Evolutionary conservation across 2,113 vertebrate genomes (phyloP).

Genomic region (Pachycephala philippinensis): DNA sequence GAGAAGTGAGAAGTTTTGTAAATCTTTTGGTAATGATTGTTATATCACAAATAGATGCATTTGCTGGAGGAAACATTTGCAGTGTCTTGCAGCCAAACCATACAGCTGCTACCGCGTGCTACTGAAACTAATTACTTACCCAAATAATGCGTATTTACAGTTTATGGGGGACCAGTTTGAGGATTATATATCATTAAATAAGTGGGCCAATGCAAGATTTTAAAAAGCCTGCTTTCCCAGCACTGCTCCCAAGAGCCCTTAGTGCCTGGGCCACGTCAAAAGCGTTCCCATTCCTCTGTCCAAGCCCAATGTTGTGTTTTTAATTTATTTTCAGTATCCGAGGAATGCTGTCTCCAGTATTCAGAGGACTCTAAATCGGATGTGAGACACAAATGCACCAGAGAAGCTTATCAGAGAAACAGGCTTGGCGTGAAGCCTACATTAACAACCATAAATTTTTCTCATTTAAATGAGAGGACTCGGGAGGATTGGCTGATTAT

Average conservation of each 20-base stretch:
- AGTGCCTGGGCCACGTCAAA: conserved; percentile 35
- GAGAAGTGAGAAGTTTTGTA: not conserved
- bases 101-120: conserved; percentile 6
- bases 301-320: conserved; percentile 81
- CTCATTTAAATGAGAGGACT: conserved; percentile 1
- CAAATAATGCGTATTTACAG: not conserved
- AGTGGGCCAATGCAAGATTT: not conserved
- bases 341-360: conserved; percentile 80
- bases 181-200: conserved; percentile 19
- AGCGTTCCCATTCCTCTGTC: conserved; percentile 64
- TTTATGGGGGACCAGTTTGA: conserved; percentile 25
- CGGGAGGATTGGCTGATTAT: not conserved
- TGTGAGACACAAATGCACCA: conserved; percentile 72
- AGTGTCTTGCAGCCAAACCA: not conserved
- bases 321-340: conserved; percentile 83
- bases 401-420: conserved; percentile 75
- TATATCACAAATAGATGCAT: not conserved
- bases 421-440: conserved; percentile 50
- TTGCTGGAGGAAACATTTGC: not conserved
- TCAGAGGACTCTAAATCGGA: conserved; percentile 73
- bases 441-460: conserved; percentile 57
- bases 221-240: conserved; percentile 19
- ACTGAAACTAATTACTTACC: conserved; percentile 38
- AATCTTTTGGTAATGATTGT: not conserved
- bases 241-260: conserved; percentile 14